Evolutionary conservation across 2,113 vertebrate genomes (phyloP).

Genomic region (Bucco capensis): DNA sequence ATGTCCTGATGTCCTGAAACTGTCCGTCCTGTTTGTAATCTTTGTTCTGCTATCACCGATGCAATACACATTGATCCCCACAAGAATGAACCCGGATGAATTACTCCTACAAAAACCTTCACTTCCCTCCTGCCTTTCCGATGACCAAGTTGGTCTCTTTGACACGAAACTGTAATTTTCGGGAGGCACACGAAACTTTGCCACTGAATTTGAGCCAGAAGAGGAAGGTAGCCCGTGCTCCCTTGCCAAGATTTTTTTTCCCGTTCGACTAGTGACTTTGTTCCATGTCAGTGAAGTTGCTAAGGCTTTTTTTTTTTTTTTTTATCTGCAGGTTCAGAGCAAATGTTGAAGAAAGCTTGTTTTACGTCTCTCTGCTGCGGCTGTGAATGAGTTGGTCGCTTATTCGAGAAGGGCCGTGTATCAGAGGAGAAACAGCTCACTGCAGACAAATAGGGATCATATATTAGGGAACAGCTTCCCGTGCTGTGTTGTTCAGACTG

Average conservation of each 20-base stretch:
- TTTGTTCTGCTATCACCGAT: background rate
- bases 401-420: background rate
- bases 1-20: background rate
- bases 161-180: background rate
- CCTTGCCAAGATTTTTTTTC: background rate
- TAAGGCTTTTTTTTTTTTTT: background rate
- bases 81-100: background rate
- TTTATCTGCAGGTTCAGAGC: background rate
- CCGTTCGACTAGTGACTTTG: background rate
- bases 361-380: background rate
- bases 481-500: background rate
- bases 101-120: background rate
- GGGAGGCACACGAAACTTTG: background rate
- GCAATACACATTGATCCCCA: background rate
- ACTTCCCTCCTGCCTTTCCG: background rate
- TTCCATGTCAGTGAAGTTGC: background rate
- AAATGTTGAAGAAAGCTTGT: background rate
- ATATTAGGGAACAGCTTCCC: background rate
- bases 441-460: background rate
- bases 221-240: background rate
- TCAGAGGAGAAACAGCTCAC: background rate
- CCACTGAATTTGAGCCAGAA: background rate
- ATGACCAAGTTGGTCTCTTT: background rate
- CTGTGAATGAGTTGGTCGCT: background rate
- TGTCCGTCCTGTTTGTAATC: background rate